Evolutionary conservation across 2,113 vertebrate genomes (phyloP).

Genomic region (Boleophthalmus pectinirostris): DNA sequence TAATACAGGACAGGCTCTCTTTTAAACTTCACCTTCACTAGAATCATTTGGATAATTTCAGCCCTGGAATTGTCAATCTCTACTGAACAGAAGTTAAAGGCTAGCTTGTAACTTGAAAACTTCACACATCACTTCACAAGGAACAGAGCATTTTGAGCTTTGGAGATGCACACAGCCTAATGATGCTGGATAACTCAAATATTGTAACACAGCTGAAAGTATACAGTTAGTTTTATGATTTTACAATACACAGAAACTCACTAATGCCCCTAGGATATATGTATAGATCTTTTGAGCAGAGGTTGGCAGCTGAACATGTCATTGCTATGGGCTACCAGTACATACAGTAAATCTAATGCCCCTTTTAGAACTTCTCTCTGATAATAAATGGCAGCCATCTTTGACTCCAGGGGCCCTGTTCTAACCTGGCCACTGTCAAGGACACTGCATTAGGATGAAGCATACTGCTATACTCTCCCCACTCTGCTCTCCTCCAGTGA

Average conservation of each 20-base stretch:
- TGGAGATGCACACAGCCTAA: no score
- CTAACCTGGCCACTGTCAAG: constrained; percentile 61
- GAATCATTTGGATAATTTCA: no score
- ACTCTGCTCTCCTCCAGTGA: constrained; percentile 27
- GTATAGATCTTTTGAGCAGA: neutral
- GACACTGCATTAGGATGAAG: constrained; percentile 41
- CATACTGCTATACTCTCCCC: constrained; percentile 19
- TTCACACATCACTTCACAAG: no score
- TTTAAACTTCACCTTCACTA: no score
- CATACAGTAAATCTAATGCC: neutral
- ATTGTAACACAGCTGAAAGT: no score
- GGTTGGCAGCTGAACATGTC: neutral
- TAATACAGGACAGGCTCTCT: no score
- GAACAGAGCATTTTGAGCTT: no score
- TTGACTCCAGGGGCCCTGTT: constrained; percentile 10
- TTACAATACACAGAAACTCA: neutral
- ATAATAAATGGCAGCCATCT: constrained; percentile 9
- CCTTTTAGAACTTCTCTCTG: neutral
- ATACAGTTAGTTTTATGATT: no score
- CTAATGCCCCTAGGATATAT: neutral
- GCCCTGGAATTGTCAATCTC: no score
- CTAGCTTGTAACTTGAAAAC: no score
- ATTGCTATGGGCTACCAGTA: neutral
- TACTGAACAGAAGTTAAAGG: no score
- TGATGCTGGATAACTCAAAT: no score